Percentiles rank a stretch among this genome's conserved stretches.
phyloP scores from a whole-genome alignment of 2,888 invertebrate species.

The Lycophotia porphyrea region DNA sequence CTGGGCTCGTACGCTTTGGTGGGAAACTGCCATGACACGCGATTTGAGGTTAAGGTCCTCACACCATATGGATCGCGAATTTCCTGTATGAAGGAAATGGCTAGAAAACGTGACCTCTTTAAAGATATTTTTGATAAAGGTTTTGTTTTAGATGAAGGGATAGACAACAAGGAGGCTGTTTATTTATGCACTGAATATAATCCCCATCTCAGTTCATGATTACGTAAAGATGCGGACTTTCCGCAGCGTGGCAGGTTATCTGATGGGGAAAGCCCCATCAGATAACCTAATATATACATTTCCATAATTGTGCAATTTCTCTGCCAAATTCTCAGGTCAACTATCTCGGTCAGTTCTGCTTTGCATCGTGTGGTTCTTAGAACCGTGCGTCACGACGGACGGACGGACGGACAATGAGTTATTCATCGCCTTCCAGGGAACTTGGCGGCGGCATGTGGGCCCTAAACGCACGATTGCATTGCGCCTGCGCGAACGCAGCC shows the following conservation, averaged over 20 bases:
- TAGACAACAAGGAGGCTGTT: conserved; percentile 28
- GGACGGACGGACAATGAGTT: conserved; percentile 89
- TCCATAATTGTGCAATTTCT: conserved; percentile 68
- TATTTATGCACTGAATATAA: conserved; percentile 27
- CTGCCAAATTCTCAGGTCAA: conserved; percentile 83
- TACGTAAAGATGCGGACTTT: conserved; percentile 34
- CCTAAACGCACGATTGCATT: conserved; percentile 88
- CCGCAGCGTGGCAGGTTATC: no score
- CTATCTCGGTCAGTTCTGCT: conserved; percentile 85
- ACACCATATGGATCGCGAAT: conserved; percentile 59
- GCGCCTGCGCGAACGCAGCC: conserved; percentile 74
- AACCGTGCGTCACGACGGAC: conserved; percentile 88
- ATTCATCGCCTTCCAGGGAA: conserved; percentile 89
- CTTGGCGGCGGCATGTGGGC: conserved; percentile 87
- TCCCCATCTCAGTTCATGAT: conserved; percentile 34
- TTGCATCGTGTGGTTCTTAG: conserved; percentile 82
- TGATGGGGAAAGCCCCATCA: no score
- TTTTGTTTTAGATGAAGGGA: conserved; percentile 15
- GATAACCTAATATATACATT: conserved; percentile 53
- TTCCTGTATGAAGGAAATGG: conserved; percentile 54
- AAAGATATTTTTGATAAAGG: neutral
- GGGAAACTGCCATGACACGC: conserved; percentile 78
- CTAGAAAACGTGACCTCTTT: neutral
- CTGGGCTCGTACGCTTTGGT: conserved; percentile 74
- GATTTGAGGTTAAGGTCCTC: conserved; percentile 73